Evolutionary conservation across 2,113 vertebrate species (phyloP), one percentile per base, ranked within the genome.

Genomic region (Scomber colias): DNA sequence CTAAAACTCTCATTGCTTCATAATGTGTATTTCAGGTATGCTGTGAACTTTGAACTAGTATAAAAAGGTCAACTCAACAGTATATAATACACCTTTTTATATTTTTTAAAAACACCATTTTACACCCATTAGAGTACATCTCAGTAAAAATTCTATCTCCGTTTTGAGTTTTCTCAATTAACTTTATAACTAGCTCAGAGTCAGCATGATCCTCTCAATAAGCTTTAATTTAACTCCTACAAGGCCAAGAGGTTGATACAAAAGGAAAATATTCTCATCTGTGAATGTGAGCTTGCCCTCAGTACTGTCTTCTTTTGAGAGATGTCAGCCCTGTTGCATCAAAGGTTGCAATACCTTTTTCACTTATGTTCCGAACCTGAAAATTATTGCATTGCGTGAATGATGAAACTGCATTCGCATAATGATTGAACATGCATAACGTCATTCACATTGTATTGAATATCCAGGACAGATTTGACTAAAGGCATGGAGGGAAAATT

Each of bases 261-360:
- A 44, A 56, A 21, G 31, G 16, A 30, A 13, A 69, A 24, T 24
- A 54, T 53, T 0, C 31, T 51, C 49, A 31, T 13, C 11, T 27
- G 15, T 44, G 51, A 74, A 53, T 27, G 35, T 9, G 49, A 69
- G 27, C 31, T 61, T 35, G 13, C 64, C 54, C 5, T 69, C 51
- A 44, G 59, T 49, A 16, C 14, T 16, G 12, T 44, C 11, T 45
- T 72, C 24, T 59, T 61, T 14, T 63, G 31, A 76, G 15, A 66
- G 27, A 13, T 24, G 10, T 72, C 19, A 56, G 24, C 16, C 46
- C 24, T 61, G 70, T 79, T 79, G 56, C 60, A 84, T 87, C 64
- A 75, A 73, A 77, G 67, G 30, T 54, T 73, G 64, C 46, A 85
- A 40, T 14, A 81, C 49, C 40, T 82, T 79, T 3, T 77, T 69